Conservation (phyloP, 37 sponge, comb jelly and placozoan species). For the Oopsacas minuta region DNA sequence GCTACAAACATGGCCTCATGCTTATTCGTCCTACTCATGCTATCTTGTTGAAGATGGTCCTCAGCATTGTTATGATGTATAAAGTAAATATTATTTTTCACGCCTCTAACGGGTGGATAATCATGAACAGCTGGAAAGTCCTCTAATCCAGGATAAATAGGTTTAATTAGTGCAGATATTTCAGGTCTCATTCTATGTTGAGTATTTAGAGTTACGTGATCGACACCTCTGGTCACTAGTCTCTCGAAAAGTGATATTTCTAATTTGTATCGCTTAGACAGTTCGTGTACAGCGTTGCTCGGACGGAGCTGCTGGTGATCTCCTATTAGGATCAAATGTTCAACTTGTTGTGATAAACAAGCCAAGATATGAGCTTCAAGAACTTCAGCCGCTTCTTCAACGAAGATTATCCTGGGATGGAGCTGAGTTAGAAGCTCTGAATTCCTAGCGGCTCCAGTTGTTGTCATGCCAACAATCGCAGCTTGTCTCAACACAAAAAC, state of each 20-base stretch:
- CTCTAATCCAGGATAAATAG: conserved; percentile 43
- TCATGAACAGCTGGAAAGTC: conserved; percentile 27
- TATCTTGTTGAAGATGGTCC: conserved; percentile 21
- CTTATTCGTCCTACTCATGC: conserved; percentile 35
- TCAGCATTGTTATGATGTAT: conserved; percentile 43
- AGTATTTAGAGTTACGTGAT: conserved; percentile 30
- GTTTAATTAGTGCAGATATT: conserved; percentile 48
- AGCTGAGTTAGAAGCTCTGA: conserved; percentile 36
- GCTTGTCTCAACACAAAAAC: conserved; percentile 27
- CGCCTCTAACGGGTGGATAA: conserved; percentile 36
- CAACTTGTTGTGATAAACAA: conserved; percentile 57
- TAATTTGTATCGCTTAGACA: conserved; percentile 44
- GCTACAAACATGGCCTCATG: conserved; percentile 61
- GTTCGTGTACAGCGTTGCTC: conserved; percentile 48
- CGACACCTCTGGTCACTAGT: conserved; percentile 30
- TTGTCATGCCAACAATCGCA: conserved; percentile 81
- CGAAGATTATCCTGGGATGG: conserved; percentile 67
- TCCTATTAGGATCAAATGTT: conserved; percentile 84
- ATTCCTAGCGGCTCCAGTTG: conserved; percentile 82
- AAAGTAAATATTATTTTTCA: conserved; percentile 52
- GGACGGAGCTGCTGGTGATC: conserved; percentile 91
- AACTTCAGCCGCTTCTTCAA: conserved; percentile 95
- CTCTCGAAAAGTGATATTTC: conserved; percentile 86
- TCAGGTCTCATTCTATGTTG: conserved; percentile 91
- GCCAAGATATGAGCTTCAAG: conserved; percentile 80